Conservation (phyloP, 1,140 invertebrate genomes). For the Dufourea novaeangliae region DNA sequence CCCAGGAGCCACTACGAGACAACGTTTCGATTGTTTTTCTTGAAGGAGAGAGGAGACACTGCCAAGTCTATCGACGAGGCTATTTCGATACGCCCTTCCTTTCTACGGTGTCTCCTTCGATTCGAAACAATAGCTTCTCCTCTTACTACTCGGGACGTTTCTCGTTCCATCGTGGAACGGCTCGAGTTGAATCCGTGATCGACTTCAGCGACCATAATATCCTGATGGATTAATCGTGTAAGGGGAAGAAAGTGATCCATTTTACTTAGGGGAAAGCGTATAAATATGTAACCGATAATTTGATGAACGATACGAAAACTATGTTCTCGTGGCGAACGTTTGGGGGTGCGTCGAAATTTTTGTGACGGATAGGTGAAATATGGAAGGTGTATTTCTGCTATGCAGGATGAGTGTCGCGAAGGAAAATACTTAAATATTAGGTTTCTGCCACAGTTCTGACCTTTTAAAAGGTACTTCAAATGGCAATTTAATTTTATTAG, state of each 20-base stretch:
- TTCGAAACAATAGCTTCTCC: conserved; percentile 28
- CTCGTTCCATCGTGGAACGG: too few species aligned
- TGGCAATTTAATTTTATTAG: too few species aligned
- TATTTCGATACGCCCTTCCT: conserved; percentile 5
- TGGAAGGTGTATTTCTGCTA: too few species aligned
- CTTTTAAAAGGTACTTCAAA: too few species aligned
- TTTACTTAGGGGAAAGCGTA: background rate
- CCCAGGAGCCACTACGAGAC: conserved; percentile 15
- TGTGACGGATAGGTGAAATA: too few species aligned
- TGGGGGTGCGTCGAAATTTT: too few species aligned
- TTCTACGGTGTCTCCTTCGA: conserved; percentile 6
- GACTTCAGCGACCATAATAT: background rate
- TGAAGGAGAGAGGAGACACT: background rate
- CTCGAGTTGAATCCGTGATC: background rate
- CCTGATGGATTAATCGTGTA: background rate
- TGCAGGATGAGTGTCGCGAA: too few species aligned
- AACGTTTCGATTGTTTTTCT: conserved; percentile 27
- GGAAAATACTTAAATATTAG: too few species aligned
- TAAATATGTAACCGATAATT: background rate
- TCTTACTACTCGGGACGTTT: background rate
- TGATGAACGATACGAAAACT: background rate
- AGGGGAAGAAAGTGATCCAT: background rate
- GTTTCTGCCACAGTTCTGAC: too few species aligned
- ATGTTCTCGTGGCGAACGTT: too few species aligned
- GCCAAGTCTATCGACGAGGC: conserved; percentile 26